Conservation (phyloP, 2,888 invertebrate species). For the Scaptomyza caliginosa region DNA sequence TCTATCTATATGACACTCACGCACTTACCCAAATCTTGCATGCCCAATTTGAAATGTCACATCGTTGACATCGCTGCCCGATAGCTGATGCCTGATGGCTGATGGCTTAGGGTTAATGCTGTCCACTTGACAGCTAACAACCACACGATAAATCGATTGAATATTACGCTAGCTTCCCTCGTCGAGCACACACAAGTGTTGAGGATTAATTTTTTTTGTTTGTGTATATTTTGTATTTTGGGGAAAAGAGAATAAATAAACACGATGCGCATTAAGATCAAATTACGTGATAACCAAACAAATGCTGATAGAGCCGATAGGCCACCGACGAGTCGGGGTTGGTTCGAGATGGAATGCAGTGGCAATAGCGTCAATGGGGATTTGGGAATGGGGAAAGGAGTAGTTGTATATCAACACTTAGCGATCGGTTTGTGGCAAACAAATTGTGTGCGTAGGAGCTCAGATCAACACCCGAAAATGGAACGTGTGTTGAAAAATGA, state of each 20-base stretch:
- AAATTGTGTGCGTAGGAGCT: constrained; percentile 58
- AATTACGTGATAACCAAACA: constrained; percentile 70
- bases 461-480: constrained; percentile 57
- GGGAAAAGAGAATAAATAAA: constrained; percentile 57
- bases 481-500: constrained; percentile 67
- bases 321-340: constrained; percentile 37
- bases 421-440: constrained; percentile 38
- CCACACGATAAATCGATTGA: constrained; percentile 72
- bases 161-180: constrained; percentile 50
- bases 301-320: constrained; percentile 48
- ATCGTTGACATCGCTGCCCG: constrained; percentile 58
- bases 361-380: constrained; percentile 30
- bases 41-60: constrained; percentile 77
- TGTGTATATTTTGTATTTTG: constrained; percentile 12
- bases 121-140: constrained; percentile 73
- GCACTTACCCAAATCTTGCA: constrained; percentile 60
- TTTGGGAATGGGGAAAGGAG: not conserved
- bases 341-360: constrained; percentile 47
- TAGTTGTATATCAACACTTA: constrained; percentile 38
- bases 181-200: constrained; percentile 29
- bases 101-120: constrained; percentile 58
- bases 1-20: constrained; percentile 34
- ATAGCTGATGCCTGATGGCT: too few species aligned
- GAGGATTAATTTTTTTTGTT: constrained; percentile 63
- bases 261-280: constrained; percentile 76